Conservation (phyloP, 2,888 invertebrate genomes). For the Dasysyrphus tricinctus region DNA sequence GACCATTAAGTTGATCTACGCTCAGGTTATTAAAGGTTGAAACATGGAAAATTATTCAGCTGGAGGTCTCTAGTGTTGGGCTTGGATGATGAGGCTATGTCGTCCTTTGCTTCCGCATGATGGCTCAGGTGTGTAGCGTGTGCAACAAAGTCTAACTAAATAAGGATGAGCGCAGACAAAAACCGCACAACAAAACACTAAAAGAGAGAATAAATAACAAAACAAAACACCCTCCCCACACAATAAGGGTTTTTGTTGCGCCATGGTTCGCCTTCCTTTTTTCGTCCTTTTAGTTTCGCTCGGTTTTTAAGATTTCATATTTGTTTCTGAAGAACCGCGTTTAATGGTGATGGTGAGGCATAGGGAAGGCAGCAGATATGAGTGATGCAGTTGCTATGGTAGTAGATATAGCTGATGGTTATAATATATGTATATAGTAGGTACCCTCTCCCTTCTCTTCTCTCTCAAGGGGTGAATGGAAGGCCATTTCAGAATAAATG, state of each 20-base stretch:
- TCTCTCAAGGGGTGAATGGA: neutral
- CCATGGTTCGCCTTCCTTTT: constrained; percentile 8
- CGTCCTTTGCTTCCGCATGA: constrained; percentile 42
- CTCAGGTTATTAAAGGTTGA: constrained; percentile 74
- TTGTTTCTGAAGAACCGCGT: constrained; percentile 60
- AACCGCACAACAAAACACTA: constrained; percentile 19
- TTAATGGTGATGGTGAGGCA: neutral
- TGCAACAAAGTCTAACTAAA: constrained; percentile 7
- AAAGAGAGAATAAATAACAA: constrained; percentile 57
- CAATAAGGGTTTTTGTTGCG: neutral
- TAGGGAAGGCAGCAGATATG: constrained; percentile 13
- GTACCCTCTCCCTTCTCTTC: neutral
- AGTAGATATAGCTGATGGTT: neutral
- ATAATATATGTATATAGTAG: neutral
- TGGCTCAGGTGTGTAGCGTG: constrained; percentile 58
- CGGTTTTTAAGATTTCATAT: constrained; percentile 70
- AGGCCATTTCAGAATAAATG: constrained; percentile 69
- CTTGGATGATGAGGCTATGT: constrained; percentile 31
- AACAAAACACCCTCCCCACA: constrained; percentile 22
- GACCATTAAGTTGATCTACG: constrained; percentile 74
- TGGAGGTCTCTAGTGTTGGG: constrained; percentile 43
- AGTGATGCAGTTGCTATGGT: constrained; percentile 62
- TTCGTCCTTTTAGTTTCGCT: constrained; percentile 61
- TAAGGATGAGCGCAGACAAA: constrained; percentile 14
- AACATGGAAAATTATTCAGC: constrained; percentile 71